phyloP scores from a whole-genome alignment of 2,888 invertebrate genomes.

The Diarsia rubi region DNA sequence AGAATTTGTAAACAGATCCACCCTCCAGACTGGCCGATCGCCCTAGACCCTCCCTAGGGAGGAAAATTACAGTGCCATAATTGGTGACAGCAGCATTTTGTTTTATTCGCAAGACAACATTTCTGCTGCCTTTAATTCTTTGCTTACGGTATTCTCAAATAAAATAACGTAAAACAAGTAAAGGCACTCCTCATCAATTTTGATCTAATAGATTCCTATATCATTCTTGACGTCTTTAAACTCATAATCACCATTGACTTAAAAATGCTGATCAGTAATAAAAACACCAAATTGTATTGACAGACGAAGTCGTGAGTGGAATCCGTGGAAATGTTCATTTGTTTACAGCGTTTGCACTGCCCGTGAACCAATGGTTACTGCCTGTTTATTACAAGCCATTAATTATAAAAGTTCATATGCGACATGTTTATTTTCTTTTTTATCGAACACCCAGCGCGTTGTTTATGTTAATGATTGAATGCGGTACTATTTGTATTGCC shows the following conservation, averaged over 20 bases:
- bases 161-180: not conserved
- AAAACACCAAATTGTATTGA: conserved; percentile 47
- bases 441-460: conserved; percentile 59
- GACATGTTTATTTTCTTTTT: conserved; percentile 62
- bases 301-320: conserved; percentile 44
- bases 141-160: conserved; percentile 1
- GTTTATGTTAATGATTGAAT: conserved; percentile 65
- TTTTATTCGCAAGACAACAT: conserved; percentile 8
- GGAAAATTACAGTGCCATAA: conserved; percentile 31
- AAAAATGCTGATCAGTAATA: conserved; percentile 7
- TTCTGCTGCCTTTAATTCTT: not conserved
- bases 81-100: conserved; percentile 25
- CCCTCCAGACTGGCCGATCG: conserved; percentile 7
- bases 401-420: conserved; percentile 62
- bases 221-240: conserved; percentile 9
- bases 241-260: conserved; percentile 2
- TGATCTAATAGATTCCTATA: not conserved
- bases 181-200: not conserved
- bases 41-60: conserved; percentile 36
- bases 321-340: conserved; percentile 51
- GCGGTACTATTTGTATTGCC: conserved; percentile 50
- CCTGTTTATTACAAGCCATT: conserved; percentile 61
- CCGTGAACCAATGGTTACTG: conserved; percentile 55
- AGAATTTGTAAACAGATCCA: conserved; percentile 20
- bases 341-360: conserved; percentile 47